Evolutionary conservation across 2,797 vertebrate genomes (phyloP).

Genomic region (Gephyroberyx darwinii): DNA sequence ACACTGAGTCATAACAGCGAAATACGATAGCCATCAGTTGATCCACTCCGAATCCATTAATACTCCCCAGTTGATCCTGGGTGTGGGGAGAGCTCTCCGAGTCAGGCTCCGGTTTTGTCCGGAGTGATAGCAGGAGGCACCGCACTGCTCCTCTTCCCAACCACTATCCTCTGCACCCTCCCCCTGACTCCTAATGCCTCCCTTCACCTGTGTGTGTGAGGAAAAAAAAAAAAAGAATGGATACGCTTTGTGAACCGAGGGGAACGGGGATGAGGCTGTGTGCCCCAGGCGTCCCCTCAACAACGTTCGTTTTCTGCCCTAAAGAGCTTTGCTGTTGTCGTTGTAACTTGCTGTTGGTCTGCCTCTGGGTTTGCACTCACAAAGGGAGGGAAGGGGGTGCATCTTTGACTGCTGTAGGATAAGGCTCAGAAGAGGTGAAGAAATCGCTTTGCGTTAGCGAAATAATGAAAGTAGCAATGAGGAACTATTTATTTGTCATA

Average conservation of each 20-base stretch:
- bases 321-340: background rate
- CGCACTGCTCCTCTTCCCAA: conserved; percentile 42
- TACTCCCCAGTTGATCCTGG: conserved; percentile 73
- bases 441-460: conserved; percentile 24
- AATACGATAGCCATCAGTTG: conserved; percentile 76
- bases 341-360: background rate
- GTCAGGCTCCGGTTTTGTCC: conserved; percentile 60
- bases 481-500: conserved; percentile 7
- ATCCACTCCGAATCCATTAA: conserved; percentile 79
- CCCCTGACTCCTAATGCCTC: conserved; percentile 39
- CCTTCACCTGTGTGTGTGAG: conserved; percentile 62
- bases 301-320: conserved; percentile 3
- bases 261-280: background rate
- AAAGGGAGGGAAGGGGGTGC: background rate
- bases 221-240: conserved; percentile 8
- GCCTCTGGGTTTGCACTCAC: background rate
- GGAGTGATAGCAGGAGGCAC: conserved; percentile 53
- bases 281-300: background rate
- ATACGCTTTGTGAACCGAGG: conserved; percentile 8
- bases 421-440: conserved; percentile 2
- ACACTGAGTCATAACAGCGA: conserved; percentile 68
- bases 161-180: conserved; percentile 55
- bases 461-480: conserved; percentile 8
- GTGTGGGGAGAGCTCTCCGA: conserved; percentile 61
- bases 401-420: conserved; percentile 17